Conservation (phyloP, 2,113 vertebrate genomes). For the Varanus komodoensis region DNA sequence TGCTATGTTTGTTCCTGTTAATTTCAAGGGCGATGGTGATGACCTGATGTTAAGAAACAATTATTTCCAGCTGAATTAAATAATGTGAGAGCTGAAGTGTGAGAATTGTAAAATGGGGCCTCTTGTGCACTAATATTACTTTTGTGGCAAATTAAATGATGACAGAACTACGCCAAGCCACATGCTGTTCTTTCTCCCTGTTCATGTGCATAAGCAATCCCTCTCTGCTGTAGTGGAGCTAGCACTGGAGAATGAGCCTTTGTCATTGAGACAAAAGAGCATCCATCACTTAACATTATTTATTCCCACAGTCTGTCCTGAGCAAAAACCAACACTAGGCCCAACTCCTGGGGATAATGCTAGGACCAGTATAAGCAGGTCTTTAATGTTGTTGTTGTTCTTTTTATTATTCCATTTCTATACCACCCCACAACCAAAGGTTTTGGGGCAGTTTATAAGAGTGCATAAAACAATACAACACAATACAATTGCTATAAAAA, state of each 20-base stretch:
- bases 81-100: slow-evolving; percentile 8
- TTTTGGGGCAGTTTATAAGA: too few relatives aligned
- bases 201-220: background rate
- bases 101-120: background rate
- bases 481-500: too few relatives aligned
- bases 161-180: background rate
- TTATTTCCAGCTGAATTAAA: slow-evolving; percentile 17
- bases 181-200: background rate
- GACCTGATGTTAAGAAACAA: background rate
- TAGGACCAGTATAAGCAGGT: background rate
- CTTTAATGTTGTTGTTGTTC: too few relatives aligned
- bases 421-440: too few relatives aligned
- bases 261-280: background rate
- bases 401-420: too few relatives aligned
- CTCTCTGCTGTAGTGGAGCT: background rate
- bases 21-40: background rate
- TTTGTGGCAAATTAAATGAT: background rate
- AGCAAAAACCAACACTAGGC: background rate
- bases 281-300: background rate
- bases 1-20: background rate
- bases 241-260: background rate
- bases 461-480: too few relatives aligned
- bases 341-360: background rate
- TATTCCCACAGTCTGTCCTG: background rate
- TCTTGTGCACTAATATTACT: background rate